Evolutionary conservation across 2,888 invertebrate species (phyloP), one percentile per base, ranked within the genome.

Genomic region (Copidosoma aretas): DNA sequence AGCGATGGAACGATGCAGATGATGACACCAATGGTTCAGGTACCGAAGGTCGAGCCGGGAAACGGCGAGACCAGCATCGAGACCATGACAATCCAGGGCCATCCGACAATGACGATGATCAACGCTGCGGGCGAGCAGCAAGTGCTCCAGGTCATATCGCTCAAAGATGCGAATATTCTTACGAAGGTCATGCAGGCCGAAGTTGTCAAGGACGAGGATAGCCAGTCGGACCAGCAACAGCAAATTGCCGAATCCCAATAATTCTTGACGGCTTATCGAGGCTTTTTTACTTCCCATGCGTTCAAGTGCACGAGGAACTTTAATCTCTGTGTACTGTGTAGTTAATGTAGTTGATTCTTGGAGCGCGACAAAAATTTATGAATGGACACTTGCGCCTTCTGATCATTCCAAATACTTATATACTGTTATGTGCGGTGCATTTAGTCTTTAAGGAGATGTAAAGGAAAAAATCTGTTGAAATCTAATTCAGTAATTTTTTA

Each of bases 1-100:
- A 88, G 89, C 77, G 93, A 94, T 83, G 93, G 92, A 78, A 90
- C 91, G 58, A 91, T 94, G 78, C 93, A 93, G 86, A 90, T 94
- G 70, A 85, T 86, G 54, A 90, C 92, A 71, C 77, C 91, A 84
- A 91, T 94, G 86, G 89, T 91, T 77, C 93, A 93, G 89, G 93
- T 94, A 84, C 91, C 86, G 15, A 86, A 93, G 89, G 90, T 93
- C 75, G 94, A 94, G 79, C 90, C 91, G 41, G 88, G 87, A 79
- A 91, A 90, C 78, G 92, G 91, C 43, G 90, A 90, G 74, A 88
- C 88, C 61, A 85, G 87, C 70, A 87, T 93, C 85, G 93, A 93
- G 81, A 89, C 92, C 19, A 88, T 93, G 74, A 90, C 91, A 21
- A 90, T 93, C 64, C 90, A 91, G 67, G 91, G 91, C 60, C 91